Conservation (phyloP, 2,113 vertebrate genomes). For the Genyomyrus donnyi region DNA sequence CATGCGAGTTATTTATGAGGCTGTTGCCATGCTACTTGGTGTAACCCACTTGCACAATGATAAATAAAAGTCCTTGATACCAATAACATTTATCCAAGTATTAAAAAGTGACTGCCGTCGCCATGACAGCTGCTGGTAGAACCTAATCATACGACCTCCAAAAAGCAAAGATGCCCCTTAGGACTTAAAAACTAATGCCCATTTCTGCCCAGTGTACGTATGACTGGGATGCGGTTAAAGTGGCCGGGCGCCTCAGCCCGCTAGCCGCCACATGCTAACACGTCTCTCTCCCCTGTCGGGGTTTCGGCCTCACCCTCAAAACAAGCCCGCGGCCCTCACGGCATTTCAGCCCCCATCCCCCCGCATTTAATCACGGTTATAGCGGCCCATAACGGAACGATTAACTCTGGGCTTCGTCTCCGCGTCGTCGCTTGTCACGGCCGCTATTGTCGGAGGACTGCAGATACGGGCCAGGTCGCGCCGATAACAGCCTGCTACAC, state of each 20-base stretch:
- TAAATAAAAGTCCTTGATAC: not conserved
- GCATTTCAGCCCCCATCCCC: not conserved
- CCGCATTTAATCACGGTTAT: not conserved
- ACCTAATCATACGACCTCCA: not conserved
- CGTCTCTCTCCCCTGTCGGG: not conserved
- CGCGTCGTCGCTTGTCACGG: not conserved
- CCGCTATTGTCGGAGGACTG: not conserved
- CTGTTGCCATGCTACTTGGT: not conserved
- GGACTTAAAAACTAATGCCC: not conserved
- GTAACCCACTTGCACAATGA: not conserved
- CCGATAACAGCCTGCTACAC: not conserved
- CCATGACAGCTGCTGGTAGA: not conserved
- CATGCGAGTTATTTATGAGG: not conserved
- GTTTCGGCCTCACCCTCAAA: not conserved
- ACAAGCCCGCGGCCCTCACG: not conserved
- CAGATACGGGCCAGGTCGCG: not conserved
- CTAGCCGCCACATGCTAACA: not conserved
- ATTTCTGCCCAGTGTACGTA: not conserved
- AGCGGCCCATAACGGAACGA: not conserved
- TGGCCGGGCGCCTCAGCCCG: not conserved
- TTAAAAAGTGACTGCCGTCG: not conserved
- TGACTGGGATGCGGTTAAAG: not conserved
- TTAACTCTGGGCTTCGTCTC: not conserved
- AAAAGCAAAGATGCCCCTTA: not conserved
- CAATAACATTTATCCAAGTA: not conserved